phyloP scores from a whole-genome alignment of 2,888 invertebrate species.

The Scaptodrosophila latifasciaeformis region DNA sequence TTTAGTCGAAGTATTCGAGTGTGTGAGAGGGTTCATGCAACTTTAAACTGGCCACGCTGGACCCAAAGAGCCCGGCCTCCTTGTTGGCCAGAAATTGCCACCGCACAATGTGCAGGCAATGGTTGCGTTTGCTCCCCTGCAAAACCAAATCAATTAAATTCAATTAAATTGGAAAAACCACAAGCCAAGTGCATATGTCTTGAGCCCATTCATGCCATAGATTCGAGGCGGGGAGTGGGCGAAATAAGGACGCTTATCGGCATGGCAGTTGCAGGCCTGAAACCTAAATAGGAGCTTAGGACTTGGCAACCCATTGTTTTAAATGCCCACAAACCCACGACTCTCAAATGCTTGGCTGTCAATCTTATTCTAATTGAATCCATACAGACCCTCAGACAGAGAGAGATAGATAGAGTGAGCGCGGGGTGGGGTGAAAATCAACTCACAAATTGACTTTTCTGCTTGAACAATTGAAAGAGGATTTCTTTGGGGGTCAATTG shows the following conservation, averaged over 20 bases:
- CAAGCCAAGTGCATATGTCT: conserved; percentile 54
- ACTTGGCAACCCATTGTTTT: conserved; percentile 29
- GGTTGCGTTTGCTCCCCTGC: too few species aligned
- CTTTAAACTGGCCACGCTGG: conserved; percentile 26
- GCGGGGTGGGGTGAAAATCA: too few species aligned
- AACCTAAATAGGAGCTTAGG: not conserved
- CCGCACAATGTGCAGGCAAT: too few species aligned
- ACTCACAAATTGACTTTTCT: conserved; percentile 56
- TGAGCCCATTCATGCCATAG: not conserved
- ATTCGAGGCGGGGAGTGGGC: too few species aligned
- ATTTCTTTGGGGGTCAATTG: conserved; percentile 12
- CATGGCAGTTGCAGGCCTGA: conserved; percentile 22
- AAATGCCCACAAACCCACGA: not conserved
- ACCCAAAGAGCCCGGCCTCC: too few species aligned
- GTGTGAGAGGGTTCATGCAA: conserved; percentile 17
- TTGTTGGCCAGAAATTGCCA: not conserved
- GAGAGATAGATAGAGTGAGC: conserved; percentile 9
- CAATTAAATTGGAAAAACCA: conserved; percentile 60
- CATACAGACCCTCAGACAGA: conserved; percentile 13
- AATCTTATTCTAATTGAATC: conserved; percentile 59
- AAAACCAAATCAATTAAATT: conserved; percentile 61
- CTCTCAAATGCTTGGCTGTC: conserved; percentile 43
- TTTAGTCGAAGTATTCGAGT: too few species aligned
- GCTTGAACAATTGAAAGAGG: conserved; percentile 51
- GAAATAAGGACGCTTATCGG: conserved; percentile 50